A percentile compares a stretch with the other conserved stretches of the same genome.
Evolutionary conservation across 2,888 invertebrate species (phyloP).

Genomic region (Bombylius discolor): DNA sequence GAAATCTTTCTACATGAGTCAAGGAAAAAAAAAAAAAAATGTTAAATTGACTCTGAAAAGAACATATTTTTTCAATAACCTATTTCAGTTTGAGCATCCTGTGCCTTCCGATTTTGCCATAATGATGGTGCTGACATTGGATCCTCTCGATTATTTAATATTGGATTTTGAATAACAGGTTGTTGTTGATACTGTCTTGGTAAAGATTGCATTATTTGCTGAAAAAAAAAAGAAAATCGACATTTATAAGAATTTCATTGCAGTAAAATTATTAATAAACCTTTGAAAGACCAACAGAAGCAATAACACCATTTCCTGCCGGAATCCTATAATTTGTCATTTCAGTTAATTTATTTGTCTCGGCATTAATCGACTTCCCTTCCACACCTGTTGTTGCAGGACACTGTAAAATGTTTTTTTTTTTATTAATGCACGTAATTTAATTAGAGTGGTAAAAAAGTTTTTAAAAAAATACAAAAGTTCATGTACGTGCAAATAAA

Average conservation of each 20-base stretch:
- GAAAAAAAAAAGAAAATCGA: background rate
- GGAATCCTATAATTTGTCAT: background rate
- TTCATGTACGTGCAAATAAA: no score
- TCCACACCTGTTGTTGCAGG: slow-evolving; percentile 5
- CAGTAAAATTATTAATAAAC: background rate
- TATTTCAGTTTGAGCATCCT: slow-evolving; percentile 20
- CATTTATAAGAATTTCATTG: no score
- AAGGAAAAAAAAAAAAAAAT: no score
- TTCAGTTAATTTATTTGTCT: background rate
- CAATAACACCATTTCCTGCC: background rate
- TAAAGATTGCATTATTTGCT: slow-evolving; percentile 7
- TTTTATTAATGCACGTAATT: background rate
- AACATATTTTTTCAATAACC: slow-evolving; percentile 4
- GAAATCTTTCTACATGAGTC: no score
- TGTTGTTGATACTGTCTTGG: slow-evolving; percentile 16
- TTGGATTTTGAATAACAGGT: slow-evolving; percentile 17
- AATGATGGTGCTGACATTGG: slow-evolving; percentile 22
- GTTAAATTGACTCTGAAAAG: no score
- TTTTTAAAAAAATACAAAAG: background rate
- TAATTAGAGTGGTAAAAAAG: background rate
- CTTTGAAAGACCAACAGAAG: background rate
- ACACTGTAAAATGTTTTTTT: slow-evolving; percentile 5
- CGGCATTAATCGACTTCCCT: background rate
- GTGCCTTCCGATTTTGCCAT: slow-evolving; percentile 30
- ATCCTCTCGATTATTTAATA: slow-evolving; percentile 31